phyloP scores from a whole-genome alignment of 1,140 invertebrate species.

The Bilobella aurantiaca region DNA sequence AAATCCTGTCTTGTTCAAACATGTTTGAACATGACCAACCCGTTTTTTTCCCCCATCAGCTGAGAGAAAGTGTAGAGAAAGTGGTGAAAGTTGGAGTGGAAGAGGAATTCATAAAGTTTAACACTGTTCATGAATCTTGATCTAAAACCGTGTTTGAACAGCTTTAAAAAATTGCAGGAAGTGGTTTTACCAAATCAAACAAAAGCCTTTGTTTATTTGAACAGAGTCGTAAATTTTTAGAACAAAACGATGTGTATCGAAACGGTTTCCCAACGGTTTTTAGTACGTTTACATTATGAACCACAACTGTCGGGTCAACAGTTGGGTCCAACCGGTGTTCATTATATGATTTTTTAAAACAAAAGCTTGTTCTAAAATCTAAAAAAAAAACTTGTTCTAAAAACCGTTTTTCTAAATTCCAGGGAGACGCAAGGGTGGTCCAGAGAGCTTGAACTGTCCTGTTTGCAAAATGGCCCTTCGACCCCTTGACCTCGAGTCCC shows the following conservation, averaged over 20 bases:
- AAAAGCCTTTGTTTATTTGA: neutral
- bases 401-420: neutral
- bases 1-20: no score
- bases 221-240: neutral
- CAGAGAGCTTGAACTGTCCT: slow-evolving; percentile 54
- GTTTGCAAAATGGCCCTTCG: slow-evolving; percentile 66
- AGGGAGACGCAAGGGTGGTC: slow-evolving; percentile 27
- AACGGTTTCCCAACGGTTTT: neutral
- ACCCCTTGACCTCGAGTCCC: slow-evolving; percentile 59
- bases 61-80: no score
- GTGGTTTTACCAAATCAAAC: no score
- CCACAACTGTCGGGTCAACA: neutral
- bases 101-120: no score
- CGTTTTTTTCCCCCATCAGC: no score
- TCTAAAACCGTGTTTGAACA: no score
- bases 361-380: neutral
- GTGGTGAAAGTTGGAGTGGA: no score
- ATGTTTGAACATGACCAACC: no score
- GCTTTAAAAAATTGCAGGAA: no score
- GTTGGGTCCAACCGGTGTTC: neutral
- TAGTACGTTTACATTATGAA: neutral
- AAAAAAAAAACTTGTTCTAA: neutral
- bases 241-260: neutral
- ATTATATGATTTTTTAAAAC: neutral
- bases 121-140: no score